phyloP scores from a whole-genome alignment of 2,888 invertebrate genomes.

The Siphlonurus alternatus region DNA sequence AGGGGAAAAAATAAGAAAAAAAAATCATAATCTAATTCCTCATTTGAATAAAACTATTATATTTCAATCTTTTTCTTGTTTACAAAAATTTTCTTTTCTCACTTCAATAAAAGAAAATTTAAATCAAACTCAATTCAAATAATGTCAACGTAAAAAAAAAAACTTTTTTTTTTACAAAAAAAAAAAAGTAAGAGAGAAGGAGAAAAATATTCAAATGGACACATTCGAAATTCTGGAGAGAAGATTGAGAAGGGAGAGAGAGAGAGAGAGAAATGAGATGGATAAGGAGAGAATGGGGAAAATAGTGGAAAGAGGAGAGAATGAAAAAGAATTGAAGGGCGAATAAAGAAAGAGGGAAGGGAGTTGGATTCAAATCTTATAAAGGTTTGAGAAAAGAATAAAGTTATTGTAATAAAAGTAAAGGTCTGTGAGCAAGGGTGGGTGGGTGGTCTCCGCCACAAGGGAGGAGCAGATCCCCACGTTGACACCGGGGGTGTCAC shows the following conservation, averaged over 20 bases:
- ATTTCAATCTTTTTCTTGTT: neutral
- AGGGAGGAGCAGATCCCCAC: neutral
- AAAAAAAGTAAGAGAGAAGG: neutral
- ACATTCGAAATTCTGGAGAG: neutral
- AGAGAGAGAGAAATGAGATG: neutral
- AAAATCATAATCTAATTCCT: neutral
- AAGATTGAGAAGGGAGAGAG: neutral
- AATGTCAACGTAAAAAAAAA: neutral
- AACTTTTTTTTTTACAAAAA: neutral
- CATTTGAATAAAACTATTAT: neutral
- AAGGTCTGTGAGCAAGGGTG: neutral
- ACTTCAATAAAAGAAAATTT: neutral
- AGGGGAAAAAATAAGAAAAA: no score
- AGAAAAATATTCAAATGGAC: neutral
- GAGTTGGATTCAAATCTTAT: neutral
- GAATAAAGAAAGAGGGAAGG: neutral
- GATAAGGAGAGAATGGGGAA: neutral
- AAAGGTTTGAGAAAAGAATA: neutral
- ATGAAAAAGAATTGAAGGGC: neutral
- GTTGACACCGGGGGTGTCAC: no score
- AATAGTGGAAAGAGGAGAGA: neutral
- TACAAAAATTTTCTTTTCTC: neutral
- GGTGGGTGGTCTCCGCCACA: neutral
- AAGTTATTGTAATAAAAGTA: neutral
- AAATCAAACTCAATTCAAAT: neutral